These are phyloP conservation scores for Leptopilina syphax DNA, from an alignment of 2,888 invertebrate species.

Conservation along the genomic window DNA sequence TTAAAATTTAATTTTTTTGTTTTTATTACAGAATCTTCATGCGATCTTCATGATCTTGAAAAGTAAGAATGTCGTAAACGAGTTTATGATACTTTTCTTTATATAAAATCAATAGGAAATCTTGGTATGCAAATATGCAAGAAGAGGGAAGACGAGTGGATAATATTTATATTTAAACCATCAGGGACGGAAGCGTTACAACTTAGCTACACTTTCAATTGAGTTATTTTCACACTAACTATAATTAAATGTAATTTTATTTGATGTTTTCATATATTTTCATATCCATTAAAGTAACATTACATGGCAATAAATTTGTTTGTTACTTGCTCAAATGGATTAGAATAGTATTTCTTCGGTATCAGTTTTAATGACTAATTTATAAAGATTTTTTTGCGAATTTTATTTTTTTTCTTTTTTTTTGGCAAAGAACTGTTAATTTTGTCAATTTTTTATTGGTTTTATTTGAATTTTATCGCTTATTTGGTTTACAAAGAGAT, in stretches of 20 bases:
- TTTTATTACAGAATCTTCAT: background rate
- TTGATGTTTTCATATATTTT: background rate
- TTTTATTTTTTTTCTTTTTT: background rate
- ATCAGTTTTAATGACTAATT: background rate
- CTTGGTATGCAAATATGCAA: slow-evolving; percentile 23
- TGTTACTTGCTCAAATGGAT: background rate
- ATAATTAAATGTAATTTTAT: slow-evolving; percentile 11
- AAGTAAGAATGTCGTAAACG: background rate
- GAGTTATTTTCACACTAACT: background rate
- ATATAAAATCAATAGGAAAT: slow-evolving; percentile 35
- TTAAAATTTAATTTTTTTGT: background rate
- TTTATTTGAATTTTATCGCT: slow-evolving; percentile 11
- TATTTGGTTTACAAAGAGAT: background rate
- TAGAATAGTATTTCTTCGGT: background rate
- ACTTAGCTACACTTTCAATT: background rate
- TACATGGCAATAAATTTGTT: background rate
- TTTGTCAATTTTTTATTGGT: background rate
- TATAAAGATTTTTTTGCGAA: background rate
- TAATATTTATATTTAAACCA: slow-evolving; percentile 4
- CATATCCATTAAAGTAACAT: background rate
- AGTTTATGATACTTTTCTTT: slow-evolving; percentile 32
- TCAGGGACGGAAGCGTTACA: slow-evolving; percentile 10
- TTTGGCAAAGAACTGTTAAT: background rate
- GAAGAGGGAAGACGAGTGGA: slow-evolving; percentile 2
- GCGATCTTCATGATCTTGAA: background rate